Evolutionary conservation across 2,888 invertebrate genomes (phyloP), one percentile per base, ranked within the genome.

Genomic region (Mamestra brassicae): DNA sequence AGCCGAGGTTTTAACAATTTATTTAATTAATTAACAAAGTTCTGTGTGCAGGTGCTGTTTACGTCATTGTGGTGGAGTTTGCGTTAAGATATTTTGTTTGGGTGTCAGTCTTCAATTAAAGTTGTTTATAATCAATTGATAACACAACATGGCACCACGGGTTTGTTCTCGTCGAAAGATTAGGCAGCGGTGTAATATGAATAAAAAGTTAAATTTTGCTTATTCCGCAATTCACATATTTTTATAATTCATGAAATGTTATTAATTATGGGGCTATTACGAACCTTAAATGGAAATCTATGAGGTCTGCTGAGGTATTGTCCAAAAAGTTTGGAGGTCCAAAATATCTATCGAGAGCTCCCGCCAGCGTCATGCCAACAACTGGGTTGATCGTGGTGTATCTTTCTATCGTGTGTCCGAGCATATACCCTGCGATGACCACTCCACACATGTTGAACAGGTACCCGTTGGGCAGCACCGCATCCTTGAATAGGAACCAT

Each of bases 271-370:
- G 8, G 42, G 5, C 10, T 17, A 36, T 4, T 17, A 62, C 78
- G n/a, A 89, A 96, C 96, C 96, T 95, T 85, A 96, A 93, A 91
- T 96, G 96, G 88, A 89, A 95, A 89, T 96, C 96, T 80, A 96
- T 91, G 62, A 86, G 76, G 83, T 95, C 89, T 64, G 95, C 95
- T 50, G 87, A 76, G 54, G 94, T 90, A 82, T 94, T 89, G 64
- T 93, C 91, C 79, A 96, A 89, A 82, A 94, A 93, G 84, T 92
- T 95, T 54, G 88, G 87, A 58, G 93, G 88, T 26, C 93, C 93
- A 52, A 95, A 91, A 81, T 93, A 92, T 90, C 95, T 94, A 81
- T 91, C 95, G 45, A 96, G 84, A 17, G 92, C 95, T 71, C 96
- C 96, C 54, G 92, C 90, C 64, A 96, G 85, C 45, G 95, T 95